phyloP scores from a whole-genome alignment of 2,888 invertebrate species.

The Parnassius mnemosyne region DNA sequence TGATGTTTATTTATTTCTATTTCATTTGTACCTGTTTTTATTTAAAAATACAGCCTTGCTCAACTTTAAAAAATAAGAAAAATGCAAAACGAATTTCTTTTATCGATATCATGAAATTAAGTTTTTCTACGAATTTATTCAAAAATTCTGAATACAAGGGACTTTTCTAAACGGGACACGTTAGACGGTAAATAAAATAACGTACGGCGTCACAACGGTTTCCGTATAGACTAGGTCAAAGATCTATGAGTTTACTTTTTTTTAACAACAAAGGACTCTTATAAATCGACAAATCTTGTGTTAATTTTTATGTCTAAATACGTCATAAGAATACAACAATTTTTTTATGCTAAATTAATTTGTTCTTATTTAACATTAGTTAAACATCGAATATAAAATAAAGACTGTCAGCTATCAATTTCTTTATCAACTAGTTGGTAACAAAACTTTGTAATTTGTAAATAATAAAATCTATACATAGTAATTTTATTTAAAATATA shows the following conservation, averaged over 20 bases:
- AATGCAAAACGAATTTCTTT: not conserved
- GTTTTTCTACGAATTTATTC: not conserved
- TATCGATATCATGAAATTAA: not conserved
- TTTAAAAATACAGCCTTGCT: too few relatives aligned
- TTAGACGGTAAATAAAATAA: conserved; percentile 34
- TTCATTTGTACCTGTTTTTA: too few relatives aligned
- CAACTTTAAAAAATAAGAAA: too few relatives aligned
- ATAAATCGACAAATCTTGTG: too few relatives aligned
- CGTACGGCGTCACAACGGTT: conserved; percentile 26
- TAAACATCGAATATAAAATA: conserved; percentile 26
- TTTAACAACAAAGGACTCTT: too few relatives aligned
- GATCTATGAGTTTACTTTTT: conserved; percentile 1
- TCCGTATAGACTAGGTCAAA: conserved; percentile 24
- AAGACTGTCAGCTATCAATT: conserved; percentile 26
- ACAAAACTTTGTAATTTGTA: conserved; percentile 23
- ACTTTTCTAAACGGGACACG: conserved; percentile 29
- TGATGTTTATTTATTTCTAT: too few relatives aligned
- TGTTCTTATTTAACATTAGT: conserved; percentile 2
- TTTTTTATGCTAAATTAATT: too few relatives aligned
- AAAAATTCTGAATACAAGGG: conserved; percentile 5
- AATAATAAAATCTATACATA: conserved; percentile 12
- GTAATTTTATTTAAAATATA: conserved; percentile 21
- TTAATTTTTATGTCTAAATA: too few relatives aligned
- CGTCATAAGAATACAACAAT: too few relatives aligned
- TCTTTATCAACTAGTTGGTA: conserved; percentile 7